These are phyloP conservation scores for Miltochrista miniata DNA, from an alignment of 2,888 invertebrate species.

Conservation along the genomic window DNA sequence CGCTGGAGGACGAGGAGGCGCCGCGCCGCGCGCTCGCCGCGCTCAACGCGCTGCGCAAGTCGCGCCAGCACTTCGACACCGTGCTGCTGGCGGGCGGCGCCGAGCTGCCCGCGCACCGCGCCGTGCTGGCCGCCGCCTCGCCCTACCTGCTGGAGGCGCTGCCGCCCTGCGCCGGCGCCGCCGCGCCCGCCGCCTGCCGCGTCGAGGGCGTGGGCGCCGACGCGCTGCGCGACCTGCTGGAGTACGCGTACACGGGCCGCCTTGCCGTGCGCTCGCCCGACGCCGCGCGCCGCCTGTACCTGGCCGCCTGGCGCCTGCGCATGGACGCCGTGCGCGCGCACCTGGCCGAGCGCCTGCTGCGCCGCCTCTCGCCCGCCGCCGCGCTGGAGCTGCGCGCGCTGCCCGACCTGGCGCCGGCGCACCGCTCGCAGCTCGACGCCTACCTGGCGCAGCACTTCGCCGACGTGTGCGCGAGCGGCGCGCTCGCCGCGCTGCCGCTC, in stretches of 20 bases:
- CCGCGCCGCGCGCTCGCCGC: slow-evolving; percentile 85
- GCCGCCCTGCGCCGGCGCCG: slow-evolving; percentile 31
- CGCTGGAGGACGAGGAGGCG: slow-evolving; percentile 82
- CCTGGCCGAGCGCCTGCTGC: slow-evolving; percentile 87
- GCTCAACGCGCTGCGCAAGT: slow-evolving; percentile 91
- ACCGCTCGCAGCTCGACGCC: slow-evolving; percentile 81
- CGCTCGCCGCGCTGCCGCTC: slow-evolving; percentile 86
- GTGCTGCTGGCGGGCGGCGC: slow-evolving; percentile 88
- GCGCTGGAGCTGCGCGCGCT: slow-evolving; percentile 85
- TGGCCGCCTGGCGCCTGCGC: slow-evolving; percentile 90
- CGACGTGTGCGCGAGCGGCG: slow-evolving; percentile 85
- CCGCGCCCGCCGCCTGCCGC: slow-evolving; percentile 46
- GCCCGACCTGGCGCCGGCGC: slow-evolving; percentile 85
- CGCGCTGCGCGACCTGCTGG: slow-evolving; percentile 89
- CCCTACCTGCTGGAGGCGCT: slow-evolving; percentile 91
- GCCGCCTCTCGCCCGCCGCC: slow-evolving; percentile 80
- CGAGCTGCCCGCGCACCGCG: slow-evolving; percentile 87
- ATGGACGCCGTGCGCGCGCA: slow-evolving; percentile 89
- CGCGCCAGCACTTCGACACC: slow-evolving; percentile 94
- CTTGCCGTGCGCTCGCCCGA: slow-evolving; percentile 73
- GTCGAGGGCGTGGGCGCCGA: slow-evolving; percentile 64
- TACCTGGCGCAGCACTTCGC: slow-evolving; percentile 88
- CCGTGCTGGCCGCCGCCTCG: slow-evolving; percentile 90
- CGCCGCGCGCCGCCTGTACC: slow-evolving; percentile 89
- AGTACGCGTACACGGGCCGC: slow-evolving; percentile 92